phyloP scores from a whole-genome alignment of 2,797 vertebrate species.

The Centropyge bicolor region DNA sequence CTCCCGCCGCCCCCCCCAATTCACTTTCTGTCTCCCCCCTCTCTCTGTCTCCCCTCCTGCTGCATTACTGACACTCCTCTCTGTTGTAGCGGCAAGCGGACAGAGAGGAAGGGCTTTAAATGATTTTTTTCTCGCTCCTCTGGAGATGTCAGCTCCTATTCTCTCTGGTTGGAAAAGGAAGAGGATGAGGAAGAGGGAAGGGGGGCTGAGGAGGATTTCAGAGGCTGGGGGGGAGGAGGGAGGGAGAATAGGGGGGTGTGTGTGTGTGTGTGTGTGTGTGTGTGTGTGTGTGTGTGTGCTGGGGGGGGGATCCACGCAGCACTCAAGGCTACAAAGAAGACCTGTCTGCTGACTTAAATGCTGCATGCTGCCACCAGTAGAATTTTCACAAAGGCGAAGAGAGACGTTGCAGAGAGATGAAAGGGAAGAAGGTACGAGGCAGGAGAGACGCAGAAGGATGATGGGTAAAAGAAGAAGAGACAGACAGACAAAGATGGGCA shows the following conservation, averaged over 20 bases:
- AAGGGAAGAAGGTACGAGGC: slow-evolving; percentile 51
- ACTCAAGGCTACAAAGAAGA: slow-evolving; percentile 76
- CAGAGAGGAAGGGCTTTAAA: slow-evolving; percentile 74
- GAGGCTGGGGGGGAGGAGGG: slow-evolving; percentile 23
- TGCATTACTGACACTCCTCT: slow-evolving; percentile 74
- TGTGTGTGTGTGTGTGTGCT: too few relatives aligned
- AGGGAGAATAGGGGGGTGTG: not conserved
- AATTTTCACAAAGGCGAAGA: slow-evolving; percentile 42
- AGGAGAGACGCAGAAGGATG: slow-evolving; percentile 11
- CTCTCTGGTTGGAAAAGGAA: slow-evolving; percentile 59
- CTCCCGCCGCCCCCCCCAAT: slow-evolving; percentile 8
- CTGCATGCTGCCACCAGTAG: slow-evolving; percentile 64
- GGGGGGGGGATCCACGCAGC: slow-evolving; percentile 47
- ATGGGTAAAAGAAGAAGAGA: slow-evolving; percentile 34
- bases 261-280: not conserved
- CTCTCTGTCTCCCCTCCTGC: slow-evolving; percentile 39
- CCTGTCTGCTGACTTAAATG: slow-evolving; percentile 74
- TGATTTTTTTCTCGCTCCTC: slow-evolving; percentile 68
- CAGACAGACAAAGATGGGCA: slow-evolving; percentile 35
- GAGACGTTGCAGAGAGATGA: slow-evolving; percentile 58
- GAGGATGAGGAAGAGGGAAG: slow-evolving; percentile 48
- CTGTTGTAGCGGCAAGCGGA: slow-evolving; percentile 61
- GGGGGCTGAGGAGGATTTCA: slow-evolving; percentile 70
- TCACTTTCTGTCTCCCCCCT: not conserved
- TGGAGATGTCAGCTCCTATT: slow-evolving; percentile 78